Percentiles rank a stretch among this genome's conserved stretches.
phyloP scores from a whole-genome alignment of 2,113 vertebrate species.

The Scopus umbretta region DNA sequence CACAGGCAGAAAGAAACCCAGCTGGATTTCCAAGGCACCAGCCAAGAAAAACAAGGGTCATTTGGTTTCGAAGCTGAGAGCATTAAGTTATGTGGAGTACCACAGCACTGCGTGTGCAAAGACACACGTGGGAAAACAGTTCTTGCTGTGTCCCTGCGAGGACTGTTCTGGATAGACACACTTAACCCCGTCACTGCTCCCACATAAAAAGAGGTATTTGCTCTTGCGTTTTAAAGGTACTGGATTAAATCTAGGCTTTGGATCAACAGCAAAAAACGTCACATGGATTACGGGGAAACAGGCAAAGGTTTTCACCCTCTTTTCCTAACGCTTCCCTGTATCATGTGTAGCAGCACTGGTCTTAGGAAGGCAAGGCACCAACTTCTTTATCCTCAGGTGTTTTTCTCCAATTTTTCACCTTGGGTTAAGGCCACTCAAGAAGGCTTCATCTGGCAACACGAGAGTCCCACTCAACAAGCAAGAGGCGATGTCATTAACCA shows the following conservation, averaged over 20 bases:
- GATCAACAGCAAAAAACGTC: background rate
- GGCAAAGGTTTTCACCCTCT: background rate
- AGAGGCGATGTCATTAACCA: background rate
- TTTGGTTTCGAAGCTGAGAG: background rate
- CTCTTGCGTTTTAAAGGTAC: background rate
- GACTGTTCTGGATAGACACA: background rate
- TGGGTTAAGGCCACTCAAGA: background rate
- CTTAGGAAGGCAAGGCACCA: background rate
- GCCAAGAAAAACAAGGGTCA: background rate
- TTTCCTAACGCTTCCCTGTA: background rate
- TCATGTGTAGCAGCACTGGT: accelerated
- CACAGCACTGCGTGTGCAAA: accelerated
- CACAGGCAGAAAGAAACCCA: background rate
- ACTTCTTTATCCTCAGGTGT: background rate
- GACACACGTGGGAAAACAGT: background rate
- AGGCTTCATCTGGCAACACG: background rate
- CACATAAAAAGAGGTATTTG: background rate
- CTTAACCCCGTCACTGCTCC: background rate
- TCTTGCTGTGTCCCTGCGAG: background rate
- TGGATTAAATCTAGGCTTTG: background rate
- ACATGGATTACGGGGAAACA: background rate
- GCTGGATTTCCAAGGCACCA: background rate
- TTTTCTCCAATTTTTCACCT: background rate
- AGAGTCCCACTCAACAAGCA: background rate
- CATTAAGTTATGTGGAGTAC: accelerated